phyloP scores from a whole-genome alignment of 2,888 invertebrate species.

The Phyto melanocephala region DNA sequence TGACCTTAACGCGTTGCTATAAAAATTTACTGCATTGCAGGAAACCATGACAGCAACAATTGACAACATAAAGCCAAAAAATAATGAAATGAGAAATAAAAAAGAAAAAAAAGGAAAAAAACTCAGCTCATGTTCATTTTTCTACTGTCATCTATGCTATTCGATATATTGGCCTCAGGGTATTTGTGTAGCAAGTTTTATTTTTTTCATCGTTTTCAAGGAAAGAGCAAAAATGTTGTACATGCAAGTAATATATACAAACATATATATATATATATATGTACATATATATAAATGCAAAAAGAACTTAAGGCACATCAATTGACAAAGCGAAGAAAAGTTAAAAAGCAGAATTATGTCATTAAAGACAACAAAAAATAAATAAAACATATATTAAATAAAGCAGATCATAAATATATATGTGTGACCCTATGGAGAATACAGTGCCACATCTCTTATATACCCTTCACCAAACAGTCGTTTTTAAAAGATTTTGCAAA shows the following conservation, averaged over 20 bases:
- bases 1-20: slow-evolving; percentile 48
- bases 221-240: too few species aligned
- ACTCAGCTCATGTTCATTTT: slow-evolving; percentile 33
- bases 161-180: slow-evolving; percentile 24
- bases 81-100: slow-evolving; percentile 1
- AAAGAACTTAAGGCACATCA: slow-evolving; percentile 8
- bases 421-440: too few species aligned
- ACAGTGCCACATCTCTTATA: too few species aligned
- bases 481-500: too few species aligned
- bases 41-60: slow-evolving; percentile 58
- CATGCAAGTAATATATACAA: too few species aligned
- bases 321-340: slow-evolving; percentile 26
- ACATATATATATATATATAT: too few species aligned
- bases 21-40: slow-evolving; percentile 58
- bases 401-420: not conserved
- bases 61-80: slow-evolving; percentile 57
- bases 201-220: too few species aligned
- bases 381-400: not conserved
- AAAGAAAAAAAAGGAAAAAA: not conserved
- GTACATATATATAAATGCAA: not conserved
- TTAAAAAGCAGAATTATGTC: not conserved
- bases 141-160: slow-evolving; percentile 4
- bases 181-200: slow-evolving; percentile 12
- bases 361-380: not conserved
- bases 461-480: too few species aligned